Conservation (phyloP, 2,113 vertebrate genomes). For the Megalops atlanticus region DNA sequence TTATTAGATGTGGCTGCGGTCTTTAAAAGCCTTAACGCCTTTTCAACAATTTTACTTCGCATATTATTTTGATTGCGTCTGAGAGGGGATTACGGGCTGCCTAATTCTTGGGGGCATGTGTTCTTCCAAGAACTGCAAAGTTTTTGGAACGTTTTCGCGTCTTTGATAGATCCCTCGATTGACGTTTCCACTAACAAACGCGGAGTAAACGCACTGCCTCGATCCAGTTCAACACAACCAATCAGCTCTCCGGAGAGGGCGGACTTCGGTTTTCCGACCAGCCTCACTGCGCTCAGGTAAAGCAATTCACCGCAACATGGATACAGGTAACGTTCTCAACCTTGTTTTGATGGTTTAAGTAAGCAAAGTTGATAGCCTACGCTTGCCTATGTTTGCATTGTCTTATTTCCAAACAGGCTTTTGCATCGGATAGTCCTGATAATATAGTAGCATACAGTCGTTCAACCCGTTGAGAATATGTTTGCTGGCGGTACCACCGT, state of each 20-base stretch:
- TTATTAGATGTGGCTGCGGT: no score
- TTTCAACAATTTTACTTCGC: no score
- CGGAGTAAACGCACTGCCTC: neutral
- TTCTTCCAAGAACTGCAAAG: neutral
- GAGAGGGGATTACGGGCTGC: neutral
- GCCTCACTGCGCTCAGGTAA: conserved; percentile 42
- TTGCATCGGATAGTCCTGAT: no score
- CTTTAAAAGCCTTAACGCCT: no score
- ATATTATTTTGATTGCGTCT: neutral
- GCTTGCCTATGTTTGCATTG: neutral
- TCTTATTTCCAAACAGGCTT: neutral
- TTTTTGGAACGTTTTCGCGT: neutral
- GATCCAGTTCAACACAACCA: conserved; percentile 47
- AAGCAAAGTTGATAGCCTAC: neutral
- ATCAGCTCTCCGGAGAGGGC: conserved; percentile 45
- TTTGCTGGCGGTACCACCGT: neutral
- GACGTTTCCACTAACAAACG: neutral
- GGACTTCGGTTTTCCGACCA: conserved; percentile 29
- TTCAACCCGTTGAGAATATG: neutral
- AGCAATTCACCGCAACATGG: conserved; percentile 52
- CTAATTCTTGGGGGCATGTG: neutral
- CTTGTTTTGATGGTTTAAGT: conserved; percentile 33
- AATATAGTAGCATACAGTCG: no score
- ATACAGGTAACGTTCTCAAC: conserved; percentile 57
- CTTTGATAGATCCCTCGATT: no score